Percentiles rank a stretch among this genome's conserved stretches.
Evolutionary conservation across 2,113 vertebrate species (phyloP).

Genomic region (Apaloderma vittatum): DNA sequence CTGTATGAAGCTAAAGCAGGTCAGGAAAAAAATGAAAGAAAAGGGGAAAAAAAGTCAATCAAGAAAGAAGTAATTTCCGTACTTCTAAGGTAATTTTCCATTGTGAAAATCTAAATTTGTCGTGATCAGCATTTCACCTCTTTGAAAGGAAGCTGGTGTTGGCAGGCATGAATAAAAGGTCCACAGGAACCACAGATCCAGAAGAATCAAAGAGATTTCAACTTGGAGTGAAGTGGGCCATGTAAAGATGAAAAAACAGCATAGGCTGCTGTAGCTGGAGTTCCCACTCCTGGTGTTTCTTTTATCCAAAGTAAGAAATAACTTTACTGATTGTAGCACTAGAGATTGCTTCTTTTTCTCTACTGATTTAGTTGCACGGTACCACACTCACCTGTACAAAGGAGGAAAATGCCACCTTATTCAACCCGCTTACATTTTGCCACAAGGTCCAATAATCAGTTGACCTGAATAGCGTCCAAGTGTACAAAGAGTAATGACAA

Average conservation of each 20-base stretch:
- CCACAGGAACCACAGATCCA: neutral
- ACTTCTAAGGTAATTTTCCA: neutral
- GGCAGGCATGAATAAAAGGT: neutral
- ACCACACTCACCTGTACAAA: neutral
- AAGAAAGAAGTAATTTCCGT: neutral
- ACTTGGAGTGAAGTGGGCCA: neutral
- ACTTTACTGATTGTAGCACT: neutral
- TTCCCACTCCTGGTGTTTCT: neutral
- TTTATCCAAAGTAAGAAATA: neutral
- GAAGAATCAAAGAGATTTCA: neutral
- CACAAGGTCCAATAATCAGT: neutral
- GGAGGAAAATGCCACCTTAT: neutral
- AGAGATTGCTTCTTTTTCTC: neutral
- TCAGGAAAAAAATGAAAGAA: neutral
- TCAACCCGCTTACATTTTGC: neutral
- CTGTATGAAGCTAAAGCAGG: neutral
- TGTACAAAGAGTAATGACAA: neutral
- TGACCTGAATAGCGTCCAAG: neutral
- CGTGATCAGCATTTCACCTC: neutral
- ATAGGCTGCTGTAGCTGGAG: neutral
- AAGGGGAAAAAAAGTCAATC: neutral
- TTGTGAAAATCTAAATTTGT: neutral
- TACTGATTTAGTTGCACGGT: neutral
- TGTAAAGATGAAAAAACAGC: neutral
- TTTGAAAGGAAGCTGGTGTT: neutral